Evolutionary conservation across 2,797 vertebrate genomes (phyloP), one percentile per base, ranked within the genome.

Genomic region (Coreius guichenoti): DNA sequence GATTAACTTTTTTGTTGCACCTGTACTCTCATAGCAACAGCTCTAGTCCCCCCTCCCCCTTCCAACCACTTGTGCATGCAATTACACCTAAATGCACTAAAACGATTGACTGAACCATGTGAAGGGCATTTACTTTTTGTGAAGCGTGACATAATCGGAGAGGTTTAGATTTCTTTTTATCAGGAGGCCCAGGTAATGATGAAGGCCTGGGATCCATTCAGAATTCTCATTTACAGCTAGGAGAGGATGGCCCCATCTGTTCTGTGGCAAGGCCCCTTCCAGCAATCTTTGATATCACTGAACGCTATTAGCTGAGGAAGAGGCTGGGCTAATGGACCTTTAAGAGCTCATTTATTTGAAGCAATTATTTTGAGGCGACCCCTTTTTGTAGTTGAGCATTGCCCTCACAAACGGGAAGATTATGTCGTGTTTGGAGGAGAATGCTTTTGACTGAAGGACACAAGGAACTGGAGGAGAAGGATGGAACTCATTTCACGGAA

Each of bases 331-430:
- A 93, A 94, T 94, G 92, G 92, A 92, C 91, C 92, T 92, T 92
- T 91, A 93, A 92, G 86, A 92, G 91, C 89, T 92, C 86, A 93
- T 94, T 93, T 92, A 92, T 93, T 93, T 92, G 90, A 92, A 88
- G 91, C 91, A 93, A 92, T 94, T 93, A 93, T 92, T 92, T 88
- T 81, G 89, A 88, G 84, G 87, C 78, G 51, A 87, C 89, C 86
- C 86, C 86, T 87, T 90, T 87, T 89, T 88, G 86, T 89, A 91
- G 87, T 87, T 85, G 69, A 88, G 80, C 81, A 80, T 87, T 90
- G 88, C 84, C 87, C 81, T 85, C 80, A 83, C 73, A 78, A 81
- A 85, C 75, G 68, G 83, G 74, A 36, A 89, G 86, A 90, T 84
- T 90, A 90, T 89, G 91, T 81, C 83, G 83, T 88, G 82, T 83